Conservation (phyloP, 2,888 invertebrate species). For the Epirrhoe alternata region DNA sequence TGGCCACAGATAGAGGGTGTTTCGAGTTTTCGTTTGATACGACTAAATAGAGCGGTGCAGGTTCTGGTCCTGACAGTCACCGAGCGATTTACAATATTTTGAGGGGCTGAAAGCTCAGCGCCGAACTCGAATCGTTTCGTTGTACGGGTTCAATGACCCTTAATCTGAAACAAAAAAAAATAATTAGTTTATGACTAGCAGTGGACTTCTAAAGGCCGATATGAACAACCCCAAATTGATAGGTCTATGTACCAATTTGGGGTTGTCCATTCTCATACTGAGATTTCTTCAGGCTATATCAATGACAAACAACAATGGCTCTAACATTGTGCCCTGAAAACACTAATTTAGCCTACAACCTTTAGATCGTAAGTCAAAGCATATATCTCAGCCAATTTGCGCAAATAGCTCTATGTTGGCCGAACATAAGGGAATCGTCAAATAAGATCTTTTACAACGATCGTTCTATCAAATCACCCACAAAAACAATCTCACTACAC, state of each 20-base stretch:
- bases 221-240: too few relatives aligned
- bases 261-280: too few relatives aligned
- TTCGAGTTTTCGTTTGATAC: constrained; percentile 71
- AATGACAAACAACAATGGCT: not conserved
- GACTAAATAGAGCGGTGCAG: constrained; percentile 79
- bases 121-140: constrained; percentile 81
- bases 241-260: too few relatives aligned
- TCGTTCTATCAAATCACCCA: not conserved
- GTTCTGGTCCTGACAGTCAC: constrained; percentile 73
- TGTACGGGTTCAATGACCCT: constrained; percentile 66
- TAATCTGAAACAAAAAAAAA: constrained; percentile 73
- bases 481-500: not conserved
- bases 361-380: too few relatives aligned
- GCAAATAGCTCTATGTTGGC: too few relatives aligned
- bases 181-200: not conserved
- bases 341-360: too few relatives aligned
- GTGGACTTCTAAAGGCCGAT: too few relatives aligned
- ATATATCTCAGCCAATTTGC: too few relatives aligned
- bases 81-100: constrained; percentile 77
- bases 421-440: too few relatives aligned
- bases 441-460: not conserved
- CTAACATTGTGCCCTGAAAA: constrained; percentile 12
- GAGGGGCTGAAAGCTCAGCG: constrained; percentile 67
- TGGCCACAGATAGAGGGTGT: constrained; percentile 81
- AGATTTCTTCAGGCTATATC: not conserved